Evolutionary conservation across 1,140 invertebrate species (phyloP).

Genomic region (Solenopsis invicta): DNA sequence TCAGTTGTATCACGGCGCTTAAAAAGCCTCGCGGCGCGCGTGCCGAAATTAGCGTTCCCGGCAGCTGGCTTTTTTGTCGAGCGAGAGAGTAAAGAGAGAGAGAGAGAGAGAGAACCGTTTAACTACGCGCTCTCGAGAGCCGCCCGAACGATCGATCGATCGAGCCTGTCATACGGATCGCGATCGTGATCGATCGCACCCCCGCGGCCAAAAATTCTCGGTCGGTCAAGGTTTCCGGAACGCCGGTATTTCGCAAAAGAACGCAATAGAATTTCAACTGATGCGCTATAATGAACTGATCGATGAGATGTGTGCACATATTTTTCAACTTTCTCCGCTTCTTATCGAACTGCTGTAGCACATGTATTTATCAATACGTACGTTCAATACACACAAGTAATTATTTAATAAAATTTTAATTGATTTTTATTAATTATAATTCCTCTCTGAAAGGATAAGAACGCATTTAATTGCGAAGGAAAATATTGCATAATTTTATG

Average conservation of each 20-base stretch:
- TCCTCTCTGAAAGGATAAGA: not conserved
- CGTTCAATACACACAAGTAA: too few relatives aligned
- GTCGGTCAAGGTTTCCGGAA: constrained; percentile 2
- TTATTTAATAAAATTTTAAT: not conserved
- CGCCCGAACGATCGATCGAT: constrained; percentile 29
- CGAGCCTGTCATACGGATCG: constrained; percentile 10
- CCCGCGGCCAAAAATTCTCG: not conserved
- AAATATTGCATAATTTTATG: constrained; percentile 3
- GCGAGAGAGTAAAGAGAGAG: constrained; percentile 9
- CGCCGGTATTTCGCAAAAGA: not conserved
- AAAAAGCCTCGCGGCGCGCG: constrained; percentile 58
- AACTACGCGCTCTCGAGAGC: constrained; percentile 8
- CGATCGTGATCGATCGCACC: constrained; percentile 59
- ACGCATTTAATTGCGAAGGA: not conserved
- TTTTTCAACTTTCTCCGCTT: not conserved
- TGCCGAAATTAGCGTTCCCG: constrained; percentile 60
- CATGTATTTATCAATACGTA: not conserved
- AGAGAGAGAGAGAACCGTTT: constrained; percentile 19
- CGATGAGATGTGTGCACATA: not conserved
- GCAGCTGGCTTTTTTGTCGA: constrained; percentile 60
- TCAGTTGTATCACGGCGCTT: constrained; percentile 54
- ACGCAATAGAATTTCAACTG: not conserved
- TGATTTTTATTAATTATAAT: not conserved
- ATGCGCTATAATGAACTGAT: not conserved
- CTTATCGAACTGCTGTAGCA: too few relatives aligned